Base-by-base conservation (phyloP, 2,113 vertebrate species). In the Carassius carassius region DNA sequence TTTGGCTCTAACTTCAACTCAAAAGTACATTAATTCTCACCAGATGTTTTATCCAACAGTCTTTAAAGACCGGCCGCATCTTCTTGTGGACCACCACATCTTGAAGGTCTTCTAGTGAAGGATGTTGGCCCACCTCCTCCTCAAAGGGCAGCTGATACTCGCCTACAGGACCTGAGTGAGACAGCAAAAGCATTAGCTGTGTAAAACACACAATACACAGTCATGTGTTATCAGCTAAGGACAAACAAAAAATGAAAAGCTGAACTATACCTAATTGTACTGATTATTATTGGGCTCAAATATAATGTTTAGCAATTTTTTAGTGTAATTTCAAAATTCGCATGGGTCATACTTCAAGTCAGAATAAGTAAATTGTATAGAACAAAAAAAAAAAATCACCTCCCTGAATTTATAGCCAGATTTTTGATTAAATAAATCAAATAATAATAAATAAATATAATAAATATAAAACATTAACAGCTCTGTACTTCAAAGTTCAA, bases 1-100 rank as follows among this genome's bases (percentile, higher is more conserved):
- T 14, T 37, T 17, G 37, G 83, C 76, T 9, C 41, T 72, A 49
- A 56, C 75, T 80, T 25, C 25, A 32, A 25, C 3, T 17, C 78
- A 83, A 80, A 14, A 23, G 23, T 41, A 2, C 17, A 3, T 51
- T 37, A 7, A 37, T 44, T 96, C 97, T 97, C 91, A 99, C 98
- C 90, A 96, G 94, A 91, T 99, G 98, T 92, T 99, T 99, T 86
- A 98, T 96, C 98, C 98, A 99, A 83, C 95, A 96, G 92, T 99
- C 97, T 93, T 98, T 96, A 73, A 99, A 93, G 88, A 93, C 91
- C n/a, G 98, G 98, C 89, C 98, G 96, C 95, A 98, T 97, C 95
- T 99, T 99, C 94, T 99, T 99, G 92, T 99, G 98, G 82, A 99
- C 98, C 62, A 99, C 98, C 23, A 96, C 97, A 72, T 99, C 97